Evolutionary conservation across 2,113 vertebrate species (phyloP).

Genomic region (Sterrhoptilus dennistouni): DNA sequence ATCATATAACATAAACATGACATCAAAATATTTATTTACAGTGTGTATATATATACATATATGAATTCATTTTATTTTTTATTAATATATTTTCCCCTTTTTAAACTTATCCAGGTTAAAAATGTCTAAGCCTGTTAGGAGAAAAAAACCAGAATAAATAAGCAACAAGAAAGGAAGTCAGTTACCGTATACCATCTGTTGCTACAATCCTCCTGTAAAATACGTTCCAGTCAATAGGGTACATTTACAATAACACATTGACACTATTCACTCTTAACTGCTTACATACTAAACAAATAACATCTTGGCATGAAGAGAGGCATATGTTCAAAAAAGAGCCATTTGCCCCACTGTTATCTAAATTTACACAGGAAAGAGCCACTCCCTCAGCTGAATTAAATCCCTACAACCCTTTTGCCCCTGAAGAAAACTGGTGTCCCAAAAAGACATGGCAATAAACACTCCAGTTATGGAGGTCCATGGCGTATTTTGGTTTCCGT

Average conservation of each 20-base stretch:
- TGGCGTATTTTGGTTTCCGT: background rate
- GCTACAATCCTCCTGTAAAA: background rate
- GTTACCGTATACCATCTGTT: background rate
- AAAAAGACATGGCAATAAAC: background rate
- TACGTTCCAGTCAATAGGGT: background rate
- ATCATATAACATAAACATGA: background rate
- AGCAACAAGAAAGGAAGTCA: background rate
- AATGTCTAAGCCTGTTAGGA: background rate
- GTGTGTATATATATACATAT: background rate
- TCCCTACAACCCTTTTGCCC: background rate
- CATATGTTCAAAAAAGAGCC: background rate
- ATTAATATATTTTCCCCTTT: background rate
- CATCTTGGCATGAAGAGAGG: background rate
- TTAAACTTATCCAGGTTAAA: background rate
- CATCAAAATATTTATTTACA: constrained; percentile 38
- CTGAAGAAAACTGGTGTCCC: background rate
- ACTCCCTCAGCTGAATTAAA: background rate
- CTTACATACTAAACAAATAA: background rate
- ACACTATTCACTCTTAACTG: background rate
- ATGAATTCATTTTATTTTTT: background rate
- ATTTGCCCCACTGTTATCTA: background rate
- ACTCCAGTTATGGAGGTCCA: background rate
- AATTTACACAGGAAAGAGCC: background rate
- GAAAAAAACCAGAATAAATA: background rate
- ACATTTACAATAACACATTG: background rate